A percentile compares a stretch with the other conserved stretches of the same genome.
phyloP scores from a whole-genome alignment of 2,797 vertebrate genomes.

The Cyprinodon diabolis region DNA sequence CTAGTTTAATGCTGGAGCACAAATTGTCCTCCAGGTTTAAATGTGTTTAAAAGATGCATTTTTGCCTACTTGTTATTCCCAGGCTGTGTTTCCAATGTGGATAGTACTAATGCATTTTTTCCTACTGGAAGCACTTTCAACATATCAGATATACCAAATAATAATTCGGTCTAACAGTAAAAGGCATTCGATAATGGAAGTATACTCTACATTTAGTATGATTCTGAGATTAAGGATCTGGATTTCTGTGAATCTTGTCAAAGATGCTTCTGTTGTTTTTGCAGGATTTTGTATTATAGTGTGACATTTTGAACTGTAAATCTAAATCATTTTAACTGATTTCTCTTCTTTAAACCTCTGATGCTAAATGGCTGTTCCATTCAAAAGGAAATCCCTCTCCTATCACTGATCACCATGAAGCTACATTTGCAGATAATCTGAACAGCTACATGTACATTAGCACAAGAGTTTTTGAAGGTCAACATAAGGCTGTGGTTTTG shows the following conservation, averaged over 20 bases:
- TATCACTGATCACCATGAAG: too few species aligned
- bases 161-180: too few species aligned
- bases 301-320: background rate
- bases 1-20: slow-evolving; percentile 9
- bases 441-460: too few species aligned
- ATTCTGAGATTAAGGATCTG: background rate
- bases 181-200: too few species aligned
- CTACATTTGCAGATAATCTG: too few species aligned
- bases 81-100: background rate
- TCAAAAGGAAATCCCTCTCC: background rate
- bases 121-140: background rate
- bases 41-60: background rate
- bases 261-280: too few species aligned
- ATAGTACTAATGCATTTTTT: background rate
- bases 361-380: background rate
- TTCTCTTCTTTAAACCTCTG: background rate
- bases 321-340: background rate
- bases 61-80: background rate
- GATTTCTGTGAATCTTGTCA: background rate
- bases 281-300: too few species aligned
- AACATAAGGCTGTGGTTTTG: background rate
- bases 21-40: slow-evolving; percentile 6
- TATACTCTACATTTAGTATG: background rate
- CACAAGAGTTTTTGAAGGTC: background rate
- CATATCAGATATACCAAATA: background rate